Evolutionary conservation across 2,113 vertebrate genomes (phyloP), one percentile per base, ranked within the genome.

Genomic region (Onychostoma macrolepis): DNA sequence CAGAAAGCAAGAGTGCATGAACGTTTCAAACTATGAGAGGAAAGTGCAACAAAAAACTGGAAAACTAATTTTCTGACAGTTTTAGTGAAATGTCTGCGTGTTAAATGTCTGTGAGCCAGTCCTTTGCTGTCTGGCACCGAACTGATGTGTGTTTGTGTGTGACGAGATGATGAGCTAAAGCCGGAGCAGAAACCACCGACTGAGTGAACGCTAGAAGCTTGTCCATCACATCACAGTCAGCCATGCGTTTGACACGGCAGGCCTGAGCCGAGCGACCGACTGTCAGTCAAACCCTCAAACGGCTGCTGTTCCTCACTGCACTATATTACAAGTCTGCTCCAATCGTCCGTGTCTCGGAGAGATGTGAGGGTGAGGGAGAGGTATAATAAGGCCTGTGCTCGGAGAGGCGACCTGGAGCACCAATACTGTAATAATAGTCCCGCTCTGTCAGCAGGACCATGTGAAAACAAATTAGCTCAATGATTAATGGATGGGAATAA

Each of bases 401-500:
- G 86, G 79, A 72, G 10, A 74, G 71, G 56, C n/a, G 36, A 87
- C 41, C 81, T 43, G 17, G 24, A 90, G 91, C 90, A 87, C 72
- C 83, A 41, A 84, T 75, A 87, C 90, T 88, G 90, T 91, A 94
- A 93, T 89, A 88, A 92, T 90, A 94, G 90, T 88, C 89, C 33
- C 76, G 85, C 87, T 93, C 94, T 94, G 94, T 95, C 94, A 95
- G 90, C 93, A 15, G 90, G 86, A 85, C 86, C 33, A 84, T 91
- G 91, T 91, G 89, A 93, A 95, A 95, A 94, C 94, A 94, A 94
- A 95, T 94, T 93, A 93, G 91, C 90, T 28, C 91, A 92, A 93
- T 98, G 97, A 99, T 98, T 97, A 98, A 98, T 98, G 97, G 93
- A 94, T 91, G 94, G 94, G 94, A 94, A 94, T 95, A 93, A 90